Evolutionary conservation across 2,888 invertebrate genomes (phyloP), one percentile per base, ranked within the genome.

Genomic region (Cheilosia pagana): DNA sequence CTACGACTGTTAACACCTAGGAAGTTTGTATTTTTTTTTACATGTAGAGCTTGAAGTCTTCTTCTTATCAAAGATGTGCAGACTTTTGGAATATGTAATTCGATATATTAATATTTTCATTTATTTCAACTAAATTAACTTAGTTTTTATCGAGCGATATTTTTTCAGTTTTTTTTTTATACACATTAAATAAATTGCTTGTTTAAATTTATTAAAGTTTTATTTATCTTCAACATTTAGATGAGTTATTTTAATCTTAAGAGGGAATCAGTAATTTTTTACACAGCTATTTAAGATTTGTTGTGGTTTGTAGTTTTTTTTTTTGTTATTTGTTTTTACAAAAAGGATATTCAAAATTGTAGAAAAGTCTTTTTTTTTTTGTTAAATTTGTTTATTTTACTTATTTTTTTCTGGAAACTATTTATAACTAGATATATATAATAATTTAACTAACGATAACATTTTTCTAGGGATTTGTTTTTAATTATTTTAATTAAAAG

Each of bases 381-480:
- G 60, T 43, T 62, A 1, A 43, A 31, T 59, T 70, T 60, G 68
- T 59, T 52, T 68, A 65, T 14, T 57, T 55, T 55, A 35, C 16
- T 74, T 57, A 55, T 41, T 48, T 43, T 62, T 62, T 60, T n/a
- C n/a, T 35, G 35, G 35, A 12, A 35, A 35, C 35, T 12, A 39
- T 43, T 72, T n/a, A 76, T 68, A 75, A 63, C 72, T 35, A 35
- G 35, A 35, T 35, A 28, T 86, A 77, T 62, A 68, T 76, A 82
- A 83, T 83, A 87, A 79, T 81, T 79, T 83, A 83, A 83, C 78
- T 86, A 86, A 81, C 74, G 65, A 85, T 81, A 85, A 79, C 79
- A 85, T 85, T 85, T 85, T 70, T 76, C 76, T 76, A 76, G 59
- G 57, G n/a, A 35, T 19, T 71, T 68, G 25, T 25, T 35, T 71